Percentiles rank a stretch among this genome's conserved stretches.
Conservation (phyloP, 2,888 invertebrate genomes). For the Rhamnusium bicolor region DNA sequence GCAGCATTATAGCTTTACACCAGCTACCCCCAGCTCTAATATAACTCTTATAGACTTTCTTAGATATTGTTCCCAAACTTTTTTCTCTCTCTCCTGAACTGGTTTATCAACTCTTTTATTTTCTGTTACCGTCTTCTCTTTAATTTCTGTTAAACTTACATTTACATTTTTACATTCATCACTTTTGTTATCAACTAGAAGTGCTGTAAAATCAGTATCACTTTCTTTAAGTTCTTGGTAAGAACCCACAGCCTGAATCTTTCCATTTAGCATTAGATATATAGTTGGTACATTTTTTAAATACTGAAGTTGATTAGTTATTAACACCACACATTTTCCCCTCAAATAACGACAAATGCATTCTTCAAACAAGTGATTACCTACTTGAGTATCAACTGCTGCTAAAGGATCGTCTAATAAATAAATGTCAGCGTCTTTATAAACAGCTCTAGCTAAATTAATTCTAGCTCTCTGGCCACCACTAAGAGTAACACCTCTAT, state of each 20-base stretch:
- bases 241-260: constrained; percentile 76
- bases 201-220: constrained; percentile 82
- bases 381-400: constrained; percentile 91
- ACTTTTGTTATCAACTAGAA: constrained; percentile 67
- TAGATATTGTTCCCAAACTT: constrained; percentile 74
- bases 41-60: constrained; percentile 78
- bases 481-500: constrained; percentile 80
- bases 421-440: constrained; percentile 87
- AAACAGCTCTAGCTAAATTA: constrained; percentile 87
- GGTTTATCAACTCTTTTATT: constrained; percentile 70
- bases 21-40: constrained; percentile 81
- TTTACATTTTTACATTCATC: constrained; percentile 43
- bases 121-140: constrained; percentile 24
- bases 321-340: constrained; percentile 80
- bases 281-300: constrained; percentile 74
- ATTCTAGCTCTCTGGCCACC: constrained; percentile 90
- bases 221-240: constrained; percentile 81
- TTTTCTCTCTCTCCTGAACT: constrained; percentile 74
- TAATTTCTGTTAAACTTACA: constrained; percentile 71
- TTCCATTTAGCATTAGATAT: constrained; percentile 73
- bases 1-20: constrained; percentile 64
- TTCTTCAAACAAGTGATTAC: constrained; percentile 87
- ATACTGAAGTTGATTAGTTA: constrained; percentile 82
- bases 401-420: constrained; percentile 90
- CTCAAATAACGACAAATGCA: constrained; percentile 79